Percentiles rank a stretch among this genome's conserved stretches.
These are phyloP conservation scores for Pantherophis vulpinus DNA, from an alignment of 2,797 vertebrate species.

Conservation along the genomic window DNA sequence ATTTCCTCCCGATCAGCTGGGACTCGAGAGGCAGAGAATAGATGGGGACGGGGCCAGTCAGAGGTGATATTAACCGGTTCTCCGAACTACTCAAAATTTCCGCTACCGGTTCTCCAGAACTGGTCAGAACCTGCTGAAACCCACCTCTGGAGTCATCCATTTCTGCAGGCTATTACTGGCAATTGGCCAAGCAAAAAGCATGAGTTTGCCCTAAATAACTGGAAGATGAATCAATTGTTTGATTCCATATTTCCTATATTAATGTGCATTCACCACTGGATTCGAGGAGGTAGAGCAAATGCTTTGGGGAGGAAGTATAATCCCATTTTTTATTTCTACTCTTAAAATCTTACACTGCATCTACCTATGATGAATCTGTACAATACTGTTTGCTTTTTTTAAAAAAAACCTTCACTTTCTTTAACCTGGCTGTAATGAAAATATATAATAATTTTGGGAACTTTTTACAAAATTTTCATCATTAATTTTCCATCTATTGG, in stretches of 20 bases:
- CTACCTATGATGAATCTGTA: background rate
- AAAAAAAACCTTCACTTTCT: background rate
- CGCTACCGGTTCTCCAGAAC: too few relatives aligned
- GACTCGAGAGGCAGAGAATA: too few relatives aligned
- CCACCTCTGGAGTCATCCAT: background rate
- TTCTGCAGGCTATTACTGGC: background rate
- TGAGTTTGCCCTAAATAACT: background rate
- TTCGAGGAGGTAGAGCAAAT: background rate
- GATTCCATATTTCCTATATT: background rate
- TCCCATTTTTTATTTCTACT: background rate
- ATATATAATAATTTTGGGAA: background rate
- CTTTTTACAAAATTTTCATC: background rate
- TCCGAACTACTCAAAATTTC: too few relatives aligned
- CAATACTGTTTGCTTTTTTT: background rate
- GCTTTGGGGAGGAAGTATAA: background rate
- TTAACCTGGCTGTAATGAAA: background rate
- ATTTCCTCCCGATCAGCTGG: too few relatives aligned
- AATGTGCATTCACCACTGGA: background rate
- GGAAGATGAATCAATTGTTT: background rate
- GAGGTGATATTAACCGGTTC: too few relatives aligned
- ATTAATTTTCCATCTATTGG: background rate
- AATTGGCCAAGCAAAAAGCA: background rate
- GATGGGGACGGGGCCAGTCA: too few relatives aligned
- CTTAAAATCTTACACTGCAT: background rate
- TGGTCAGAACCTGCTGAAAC: too few relatives aligned